Conservation (phyloP, 2,113 vertebrate genomes). For the Muntiacus reevesi region DNA sequence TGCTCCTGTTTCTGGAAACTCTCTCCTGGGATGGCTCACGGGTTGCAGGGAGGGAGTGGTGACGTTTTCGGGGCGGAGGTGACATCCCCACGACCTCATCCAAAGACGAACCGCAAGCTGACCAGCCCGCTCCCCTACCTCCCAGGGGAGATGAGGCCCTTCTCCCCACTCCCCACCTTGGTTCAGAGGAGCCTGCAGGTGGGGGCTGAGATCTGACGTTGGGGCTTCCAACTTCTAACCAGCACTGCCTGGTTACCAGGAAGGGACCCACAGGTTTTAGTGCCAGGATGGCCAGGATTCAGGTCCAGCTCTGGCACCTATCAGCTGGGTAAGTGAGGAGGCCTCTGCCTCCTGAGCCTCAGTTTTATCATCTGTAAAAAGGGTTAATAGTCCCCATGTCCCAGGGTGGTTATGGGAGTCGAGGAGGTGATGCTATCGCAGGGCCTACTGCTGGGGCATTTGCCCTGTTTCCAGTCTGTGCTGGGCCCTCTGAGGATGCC, state of each 20-base stretch:
- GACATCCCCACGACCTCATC: neutral
- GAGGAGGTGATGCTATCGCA: rapidly evolving
- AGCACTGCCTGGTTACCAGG: neutral
- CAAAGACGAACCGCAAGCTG: neutral
- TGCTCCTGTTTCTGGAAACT: neutral
- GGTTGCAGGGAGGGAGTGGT: neutral
- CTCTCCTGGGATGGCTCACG: rapidly evolving
- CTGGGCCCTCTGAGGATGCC: neutral
- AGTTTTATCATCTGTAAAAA: neutral
- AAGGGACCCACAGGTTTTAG: neutral
- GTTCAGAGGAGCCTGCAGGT: rapidly evolving
- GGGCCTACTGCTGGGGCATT: neutral
- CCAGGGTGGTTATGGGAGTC: rapidly evolving
- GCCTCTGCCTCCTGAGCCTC: neutral
- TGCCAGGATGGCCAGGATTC: neutral
- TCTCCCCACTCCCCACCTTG: too few species aligned
- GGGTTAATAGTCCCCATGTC: neutral
- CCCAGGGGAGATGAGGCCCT: neutral
- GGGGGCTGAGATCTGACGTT: neutral
- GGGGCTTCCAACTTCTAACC: neutral
- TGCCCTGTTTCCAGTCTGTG: neutral
- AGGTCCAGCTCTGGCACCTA: neutral
- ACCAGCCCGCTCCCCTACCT: neutral
- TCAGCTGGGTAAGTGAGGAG: neutral
- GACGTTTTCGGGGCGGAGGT: rapidly evolving